phyloP scores from a whole-genome alignment of 2,888 invertebrate genomes.

The Augiades crinisus region DNA sequence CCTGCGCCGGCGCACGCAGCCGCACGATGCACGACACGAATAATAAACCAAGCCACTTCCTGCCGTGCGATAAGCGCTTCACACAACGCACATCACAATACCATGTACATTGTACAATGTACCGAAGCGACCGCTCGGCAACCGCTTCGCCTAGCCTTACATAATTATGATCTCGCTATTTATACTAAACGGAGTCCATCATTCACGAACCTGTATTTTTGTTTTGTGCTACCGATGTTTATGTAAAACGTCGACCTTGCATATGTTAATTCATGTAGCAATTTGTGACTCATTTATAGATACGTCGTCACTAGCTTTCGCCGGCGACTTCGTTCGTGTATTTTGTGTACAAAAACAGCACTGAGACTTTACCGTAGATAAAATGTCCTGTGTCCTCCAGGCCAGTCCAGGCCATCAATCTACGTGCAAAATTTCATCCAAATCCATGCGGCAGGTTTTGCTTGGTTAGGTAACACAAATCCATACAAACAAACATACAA shows the following conservation, averaged over 20 bases:
- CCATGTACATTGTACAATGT: slow-evolving; percentile 40
- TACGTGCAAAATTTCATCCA: too few species aligned
- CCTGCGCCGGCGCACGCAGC: slow-evolving; percentile 51
- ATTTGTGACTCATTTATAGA: slow-evolving; percentile 10
- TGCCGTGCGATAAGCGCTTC: slow-evolving; percentile 73
- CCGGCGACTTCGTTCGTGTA: too few species aligned
- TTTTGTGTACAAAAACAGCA: too few species aligned
- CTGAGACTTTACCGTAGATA: too few species aligned
- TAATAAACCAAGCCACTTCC: slow-evolving; percentile 80
- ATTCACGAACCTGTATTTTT: slow-evolving; percentile 19
- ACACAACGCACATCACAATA: slow-evolving; percentile 53
- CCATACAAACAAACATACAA: too few species aligned
- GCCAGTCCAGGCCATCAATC: too few species aligned
- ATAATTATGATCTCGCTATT: slow-evolving; percentile 32
- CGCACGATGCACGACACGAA: slow-evolving; percentile 77
- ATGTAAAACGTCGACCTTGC: slow-evolving; percentile 21
- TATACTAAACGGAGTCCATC: slow-evolving; percentile 16
- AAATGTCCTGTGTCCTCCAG: too few species aligned
- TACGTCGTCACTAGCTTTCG: too few species aligned
- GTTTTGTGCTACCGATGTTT: slow-evolving; percentile 10
- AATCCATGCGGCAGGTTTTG: too few species aligned
- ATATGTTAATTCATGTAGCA: background rate
- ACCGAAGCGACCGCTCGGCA: slow-evolving; percentile 41
- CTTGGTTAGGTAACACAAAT: too few species aligned
- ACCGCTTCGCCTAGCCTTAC: slow-evolving; percentile 29